phyloP scores from a whole-genome alignment of 2,113 vertebrate species.

The Sialia sialis region DNA sequence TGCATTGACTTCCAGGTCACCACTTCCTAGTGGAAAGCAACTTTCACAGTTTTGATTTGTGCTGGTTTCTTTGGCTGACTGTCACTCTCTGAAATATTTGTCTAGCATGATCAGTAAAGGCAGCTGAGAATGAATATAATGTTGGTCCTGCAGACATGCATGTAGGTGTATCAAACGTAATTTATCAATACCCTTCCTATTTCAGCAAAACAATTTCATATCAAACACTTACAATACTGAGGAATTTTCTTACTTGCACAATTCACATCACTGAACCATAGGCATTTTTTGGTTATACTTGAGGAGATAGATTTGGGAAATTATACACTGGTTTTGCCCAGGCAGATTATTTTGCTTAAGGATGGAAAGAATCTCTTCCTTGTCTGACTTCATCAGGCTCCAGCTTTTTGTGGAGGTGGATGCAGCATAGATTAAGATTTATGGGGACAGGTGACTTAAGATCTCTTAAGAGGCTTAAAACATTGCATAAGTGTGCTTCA shows the following conservation, averaged over 20 bases:
- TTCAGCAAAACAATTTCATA: not conserved
- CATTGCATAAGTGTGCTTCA: not conserved
- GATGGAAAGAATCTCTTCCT: not conserved
- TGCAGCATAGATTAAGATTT: not conserved
- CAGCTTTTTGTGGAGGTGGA: not conserved
- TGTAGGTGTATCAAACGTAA: not conserved
- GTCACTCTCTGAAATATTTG: not conserved
- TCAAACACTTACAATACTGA: not conserved
- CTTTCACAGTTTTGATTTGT: not conserved
- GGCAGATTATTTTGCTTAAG: not conserved
- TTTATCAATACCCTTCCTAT: not conserved
- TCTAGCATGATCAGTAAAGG: not conserved
- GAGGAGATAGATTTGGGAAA: not conserved
- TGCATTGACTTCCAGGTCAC: not conserved
- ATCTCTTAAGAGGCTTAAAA: slow-evolving; percentile 27
- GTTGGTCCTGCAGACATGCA: not conserved
- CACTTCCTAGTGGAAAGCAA: not conserved
- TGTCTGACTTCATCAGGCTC: not conserved
- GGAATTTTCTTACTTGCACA: not conserved
- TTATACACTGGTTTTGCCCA: not conserved
- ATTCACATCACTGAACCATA: not conserved
- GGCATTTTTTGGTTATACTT: not conserved
- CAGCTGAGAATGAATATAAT: not conserved
- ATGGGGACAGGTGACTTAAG: not conserved
- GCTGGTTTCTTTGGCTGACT: not conserved